phyloP scores from a whole-genome alignment of 2,888 invertebrate species.

The Pardosa pseudoannulata region DNA sequence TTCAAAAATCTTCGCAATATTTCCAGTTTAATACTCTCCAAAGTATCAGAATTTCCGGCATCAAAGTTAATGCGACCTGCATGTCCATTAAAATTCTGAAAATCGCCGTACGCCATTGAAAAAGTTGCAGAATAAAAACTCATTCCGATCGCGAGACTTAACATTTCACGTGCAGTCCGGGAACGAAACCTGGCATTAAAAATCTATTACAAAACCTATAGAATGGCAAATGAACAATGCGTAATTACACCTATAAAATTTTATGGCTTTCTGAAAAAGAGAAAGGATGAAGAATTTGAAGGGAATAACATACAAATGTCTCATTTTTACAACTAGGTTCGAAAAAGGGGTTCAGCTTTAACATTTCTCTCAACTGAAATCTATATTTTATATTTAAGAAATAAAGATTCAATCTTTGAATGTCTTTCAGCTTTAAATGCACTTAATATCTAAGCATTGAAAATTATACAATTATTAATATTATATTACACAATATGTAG shows the following conservation, averaged over 20 bases:
- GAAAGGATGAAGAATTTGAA: background rate
- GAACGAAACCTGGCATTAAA: background rate
- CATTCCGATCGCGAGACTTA: background rate
- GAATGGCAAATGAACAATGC: slow-evolving; percentile 8
- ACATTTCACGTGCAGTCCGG: background rate
- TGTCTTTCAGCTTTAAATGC: no score
- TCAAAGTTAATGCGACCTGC: background rate
- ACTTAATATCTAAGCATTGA: no score
- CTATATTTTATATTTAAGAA: background rate
- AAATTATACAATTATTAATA: no score
- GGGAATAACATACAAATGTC: background rate
- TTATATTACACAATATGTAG: no score
- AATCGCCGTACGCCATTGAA: background rate
- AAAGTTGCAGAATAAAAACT: background rate
- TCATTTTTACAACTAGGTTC: background rate
- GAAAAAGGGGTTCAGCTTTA: no score
- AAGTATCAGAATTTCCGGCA: background rate
- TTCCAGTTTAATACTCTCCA: background rate
- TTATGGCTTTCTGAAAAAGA: slow-evolving; percentile 12
- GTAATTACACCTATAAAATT: slow-evolving; percentile 10
- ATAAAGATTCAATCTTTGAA: background rate
- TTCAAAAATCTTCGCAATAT: no score
- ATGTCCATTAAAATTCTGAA: background rate
- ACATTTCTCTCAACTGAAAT: background rate
- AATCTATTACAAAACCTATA: background rate